Base-by-base conservation (phyloP, 2,113 vertebrate genomes). In the Trachemys scripta region DNA sequence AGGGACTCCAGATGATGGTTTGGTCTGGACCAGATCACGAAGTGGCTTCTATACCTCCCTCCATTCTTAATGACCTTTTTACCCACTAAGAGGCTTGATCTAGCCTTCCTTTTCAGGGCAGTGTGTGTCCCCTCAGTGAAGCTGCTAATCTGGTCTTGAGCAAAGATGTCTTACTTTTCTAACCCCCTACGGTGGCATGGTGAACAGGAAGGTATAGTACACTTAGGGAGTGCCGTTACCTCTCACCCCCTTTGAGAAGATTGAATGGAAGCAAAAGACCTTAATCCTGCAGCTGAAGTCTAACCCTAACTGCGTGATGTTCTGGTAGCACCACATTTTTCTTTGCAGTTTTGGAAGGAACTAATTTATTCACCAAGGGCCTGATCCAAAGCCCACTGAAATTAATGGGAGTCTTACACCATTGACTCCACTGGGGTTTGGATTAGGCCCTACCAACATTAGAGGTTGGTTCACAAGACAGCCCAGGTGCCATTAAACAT, bases 101-200 rank as follows among this genome's bases (percentile, higher is more conserved):
- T 35, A 54, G 75, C 57, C 42, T 78, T 13, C 54, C 87, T 54
- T 10, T 16, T 3, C 42, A 7, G n/a, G 27, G 20, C 4, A 8
- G 29, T 54, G 56, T 75, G 5, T 11, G 5, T 9, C 10, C 14
- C 27, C 80, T 78, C 83, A 50, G 56, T 2, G 19, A 9, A 57
- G 13, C 56, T 20, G 0, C 8, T 42, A 14, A 12, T 2, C 59
- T 14, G 6, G 42, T 0, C 10, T 17, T 31, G 19, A 6, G 27
- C 6, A 81, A 86, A 78, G 57, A 65, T 42, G 19, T 20, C 53
- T 38, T n/a, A 47, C 80, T 82, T 54, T 78, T 5, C 69, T 5
- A 76, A 42, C 2, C 4, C 20, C 35, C n/a, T n/a, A 19, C n/a
- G 0, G 24, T 27, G 75, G 42, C 12, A 7, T 0, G 1, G 19